phyloP scores from a whole-genome alignment of 2,113 vertebrate genomes.

The Microcebus tavaratra region DNA sequence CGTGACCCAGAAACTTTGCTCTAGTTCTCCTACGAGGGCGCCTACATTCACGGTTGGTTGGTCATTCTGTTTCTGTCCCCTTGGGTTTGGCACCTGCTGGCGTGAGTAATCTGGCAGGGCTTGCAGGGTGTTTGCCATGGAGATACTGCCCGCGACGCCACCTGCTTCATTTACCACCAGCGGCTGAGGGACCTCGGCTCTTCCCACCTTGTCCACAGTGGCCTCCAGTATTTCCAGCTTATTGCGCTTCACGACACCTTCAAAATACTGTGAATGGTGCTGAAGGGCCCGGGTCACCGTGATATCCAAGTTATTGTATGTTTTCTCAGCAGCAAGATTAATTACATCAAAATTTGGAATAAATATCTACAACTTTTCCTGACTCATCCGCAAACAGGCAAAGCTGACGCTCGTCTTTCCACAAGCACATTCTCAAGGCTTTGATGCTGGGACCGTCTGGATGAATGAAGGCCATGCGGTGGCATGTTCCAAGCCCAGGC shows the following conservation, averaged over 20 bases:
- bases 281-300: too few relatives aligned
- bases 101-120: too few relatives aligned
- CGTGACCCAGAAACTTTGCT: constrained; percentile 82
- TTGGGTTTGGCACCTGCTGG: constrained; percentile 91
- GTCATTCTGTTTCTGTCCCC: constrained; percentile 90
- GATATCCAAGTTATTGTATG: constrained; percentile 45
- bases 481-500: constrained; percentile 94
- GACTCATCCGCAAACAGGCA: constrained; percentile 95
- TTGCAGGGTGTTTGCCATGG: too few relatives aligned
- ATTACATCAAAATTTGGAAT: constrained; percentile 99
- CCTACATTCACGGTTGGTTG: constrained; percentile 35
- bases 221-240: constrained; percentile 95
- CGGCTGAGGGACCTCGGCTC: constrained; percentile 90
- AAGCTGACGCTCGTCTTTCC: constrained; percentile 93
- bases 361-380: constrained; percentile 99
- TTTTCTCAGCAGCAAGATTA: constrained; percentile 99
- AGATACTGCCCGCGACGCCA: too few relatives aligned
- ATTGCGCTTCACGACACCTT: constrained; percentile 97
- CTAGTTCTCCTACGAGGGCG: constrained; percentile 78
- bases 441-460: constrained; percentile 97
- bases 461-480: constrained; percentile 97
- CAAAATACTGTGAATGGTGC: constrained; percentile 98
- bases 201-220: constrained; percentile 97
- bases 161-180: too few relatives aligned
- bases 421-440: constrained; percentile 96